Conservation (phyloP, 37 sponge, comb jelly and placozoan genomes). For the Mnemiopsis leidyi region DNA sequence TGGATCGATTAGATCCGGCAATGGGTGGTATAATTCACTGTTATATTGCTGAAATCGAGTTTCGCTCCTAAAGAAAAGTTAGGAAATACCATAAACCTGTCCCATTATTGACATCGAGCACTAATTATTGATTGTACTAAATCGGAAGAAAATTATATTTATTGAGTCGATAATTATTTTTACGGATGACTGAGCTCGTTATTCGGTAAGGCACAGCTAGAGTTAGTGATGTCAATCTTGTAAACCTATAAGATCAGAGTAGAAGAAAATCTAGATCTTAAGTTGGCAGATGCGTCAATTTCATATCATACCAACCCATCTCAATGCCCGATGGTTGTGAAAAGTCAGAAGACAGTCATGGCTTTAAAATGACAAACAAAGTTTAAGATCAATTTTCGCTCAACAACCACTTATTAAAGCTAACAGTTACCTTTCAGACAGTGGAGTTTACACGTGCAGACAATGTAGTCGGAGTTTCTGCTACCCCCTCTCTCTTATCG, state of each 20-base stretch:
- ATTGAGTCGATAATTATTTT: background rate
- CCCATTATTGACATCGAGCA: too few relatives aligned
- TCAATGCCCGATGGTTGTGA: too few relatives aligned
- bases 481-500: constrained; percentile 45
- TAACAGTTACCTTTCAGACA: too few relatives aligned
- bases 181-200: background rate
- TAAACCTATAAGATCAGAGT: too few relatives aligned
- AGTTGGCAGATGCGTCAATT: too few relatives aligned
- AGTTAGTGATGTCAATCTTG: background rate
- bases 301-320: too few relatives aligned
- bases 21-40: background rate
- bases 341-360: too few relatives aligned
- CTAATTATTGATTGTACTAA: too few relatives aligned
- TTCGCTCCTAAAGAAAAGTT: background rate
- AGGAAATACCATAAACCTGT: background rate
- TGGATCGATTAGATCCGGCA: background rate
- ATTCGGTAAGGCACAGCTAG: background rate
- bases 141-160: background rate
- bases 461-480: constrained; percentile 27
- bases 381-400: too few relatives aligned
- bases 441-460: constrained; percentile 13
- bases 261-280: too few relatives aligned
- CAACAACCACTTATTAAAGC: too few relatives aligned
- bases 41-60: background rate
- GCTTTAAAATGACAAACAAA: too few relatives aligned